Base-by-base conservation (phyloP, 1,140 invertebrate species). In the Drosophila carrolli region DNA sequence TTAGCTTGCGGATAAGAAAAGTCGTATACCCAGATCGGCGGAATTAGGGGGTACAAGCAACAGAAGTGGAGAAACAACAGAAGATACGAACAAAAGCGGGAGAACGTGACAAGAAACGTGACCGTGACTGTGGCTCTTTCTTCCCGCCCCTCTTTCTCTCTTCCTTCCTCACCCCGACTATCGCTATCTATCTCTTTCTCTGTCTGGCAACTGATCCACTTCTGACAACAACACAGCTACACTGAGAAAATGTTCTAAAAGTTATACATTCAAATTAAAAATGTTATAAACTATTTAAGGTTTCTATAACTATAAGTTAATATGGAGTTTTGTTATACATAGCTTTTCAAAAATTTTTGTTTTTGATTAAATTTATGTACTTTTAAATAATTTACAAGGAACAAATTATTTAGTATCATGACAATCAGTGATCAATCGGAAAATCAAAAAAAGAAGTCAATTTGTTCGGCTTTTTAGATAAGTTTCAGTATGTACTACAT, bases 61-160 rank as follows among this genome's bases (percentile, higher is more conserved):
- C 48, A 60, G 55, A 63, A 47, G 46, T 48, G 47, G 54, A 51
- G 23, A 47, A 41, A 75, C 46, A 61, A 41, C 43, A 13, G 41
- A 47, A 35, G 54, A 43, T 51, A 48, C 10, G 27, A 67, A 59
- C 32, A 58, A 51, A 55, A 58, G 56, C 46, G 61, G 51, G 44
- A 70, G 77, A 89, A 89, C 84, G 85, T 89, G 84, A 89, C 81
- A 65, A 66, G 74, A 89, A 89, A 89, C 84, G 84, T 89, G 84
- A 89, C 84, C 85, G 80, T 89, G 84, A 89, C 85, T 89, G 72
- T 66, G 53, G 61, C 55, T 72, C 58, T 60, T 41, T 44, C 41
- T 48, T 44, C 48, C 10, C 19, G 27, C 27, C 55, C 8, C 14
- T 35, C 51, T 8, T 32, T 43, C 23, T 8, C 38, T 43, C 23